Evolutionary conservation across 2,888 invertebrate genomes (phyloP).

Genomic region (Peribatodes rhomboidaria): DNA sequence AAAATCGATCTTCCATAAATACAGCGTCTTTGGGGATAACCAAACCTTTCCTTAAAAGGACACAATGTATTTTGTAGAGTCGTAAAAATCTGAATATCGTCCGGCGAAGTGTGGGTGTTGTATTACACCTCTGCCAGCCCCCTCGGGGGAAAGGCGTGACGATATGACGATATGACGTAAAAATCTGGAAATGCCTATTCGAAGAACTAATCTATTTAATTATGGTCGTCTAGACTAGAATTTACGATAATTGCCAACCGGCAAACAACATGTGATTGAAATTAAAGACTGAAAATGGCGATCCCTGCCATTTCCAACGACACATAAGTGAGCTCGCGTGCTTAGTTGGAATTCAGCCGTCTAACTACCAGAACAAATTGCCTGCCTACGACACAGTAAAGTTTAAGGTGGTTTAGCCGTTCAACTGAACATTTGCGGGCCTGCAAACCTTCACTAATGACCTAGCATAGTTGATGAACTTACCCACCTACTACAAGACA

Average conservation of each 20-base stretch:
- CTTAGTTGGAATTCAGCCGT: constrained; percentile 51
- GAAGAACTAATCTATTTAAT: constrained; percentile 10
- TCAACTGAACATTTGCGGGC: constrained; percentile 45
- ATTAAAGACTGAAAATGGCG: constrained; percentile 37
- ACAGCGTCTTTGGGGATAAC: too few relatives aligned
- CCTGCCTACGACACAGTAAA: constrained; percentile 56
- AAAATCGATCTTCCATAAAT: too few relatives aligned
- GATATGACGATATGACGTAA: too few relatives aligned
- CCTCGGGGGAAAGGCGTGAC: too few relatives aligned
- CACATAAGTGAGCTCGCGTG: constrained; percentile 54
- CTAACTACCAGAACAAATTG: constrained; percentile 54
- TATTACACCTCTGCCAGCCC: too few relatives aligned
- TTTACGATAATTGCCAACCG: constrained; percentile 23
- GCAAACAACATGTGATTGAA: constrained; percentile 31
- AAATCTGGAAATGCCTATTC: not conserved
- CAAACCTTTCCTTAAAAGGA: not conserved
- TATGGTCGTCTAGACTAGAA: constrained; percentile 19
- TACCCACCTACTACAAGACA: not conserved
- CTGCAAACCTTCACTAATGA: constrained; percentile 39
- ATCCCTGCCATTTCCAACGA: constrained; percentile 27
- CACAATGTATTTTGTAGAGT: not conserved
- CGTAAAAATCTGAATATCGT: constrained; percentile 2
- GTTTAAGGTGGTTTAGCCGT: constrained; percentile 55
- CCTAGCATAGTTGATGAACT: constrained; percentile 12
- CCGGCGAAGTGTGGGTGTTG: too few relatives aligned